These are phyloP conservation scores for Stichopus horrens DNA, from an alignment of 53 echinoderm and acorn worm genomes.

Conservation along the genomic window DNA sequence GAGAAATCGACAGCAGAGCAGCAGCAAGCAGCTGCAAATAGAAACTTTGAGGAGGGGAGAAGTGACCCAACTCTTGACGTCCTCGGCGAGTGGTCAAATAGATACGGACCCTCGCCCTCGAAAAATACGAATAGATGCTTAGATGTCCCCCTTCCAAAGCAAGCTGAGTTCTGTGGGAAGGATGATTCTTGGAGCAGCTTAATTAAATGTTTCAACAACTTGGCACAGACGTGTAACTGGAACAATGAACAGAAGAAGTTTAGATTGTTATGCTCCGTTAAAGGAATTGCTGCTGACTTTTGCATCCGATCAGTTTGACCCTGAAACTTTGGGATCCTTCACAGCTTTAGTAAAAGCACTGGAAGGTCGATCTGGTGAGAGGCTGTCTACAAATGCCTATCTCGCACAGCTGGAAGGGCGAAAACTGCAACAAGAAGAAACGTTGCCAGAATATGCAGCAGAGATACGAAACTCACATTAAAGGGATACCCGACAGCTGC, in stretches of 20 bases:
- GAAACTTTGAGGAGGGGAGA: neutral
- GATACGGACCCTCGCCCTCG: neutral
- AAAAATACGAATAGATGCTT: neutral
- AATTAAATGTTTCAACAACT: neutral
- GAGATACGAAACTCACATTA: constrained; percentile 20
- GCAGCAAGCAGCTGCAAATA: too few relatives aligned
- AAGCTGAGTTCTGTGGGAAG: constrained; percentile 1
- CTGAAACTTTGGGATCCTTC: neutral
- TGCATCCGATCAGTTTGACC: constrained; percentile 4
- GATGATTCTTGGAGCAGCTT: neutral
- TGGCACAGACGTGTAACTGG: neutral
- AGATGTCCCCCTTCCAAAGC: neutral
- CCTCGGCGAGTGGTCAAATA: neutral
- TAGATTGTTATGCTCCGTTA: constrained; percentile 1
- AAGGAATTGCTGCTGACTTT: constrained; percentile 1
- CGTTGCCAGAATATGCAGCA: constrained; percentile 36
- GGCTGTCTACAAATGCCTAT: constrained; percentile 1
- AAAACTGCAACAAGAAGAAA: constrained; percentile 1
- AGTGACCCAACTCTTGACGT: neutral
- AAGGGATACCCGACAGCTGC: constrained; percentile 47
- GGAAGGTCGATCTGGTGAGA: constrained; percentile 1
- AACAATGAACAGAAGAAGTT: constrained; percentile 25
- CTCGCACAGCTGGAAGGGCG: neutral
- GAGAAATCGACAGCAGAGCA: neutral
- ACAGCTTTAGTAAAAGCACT: neutral